These are phyloP conservation scores for Strigamia crassipes DNA, from an alignment of 2,888 invertebrate genomes.

Conservation along the genomic window DNA sequence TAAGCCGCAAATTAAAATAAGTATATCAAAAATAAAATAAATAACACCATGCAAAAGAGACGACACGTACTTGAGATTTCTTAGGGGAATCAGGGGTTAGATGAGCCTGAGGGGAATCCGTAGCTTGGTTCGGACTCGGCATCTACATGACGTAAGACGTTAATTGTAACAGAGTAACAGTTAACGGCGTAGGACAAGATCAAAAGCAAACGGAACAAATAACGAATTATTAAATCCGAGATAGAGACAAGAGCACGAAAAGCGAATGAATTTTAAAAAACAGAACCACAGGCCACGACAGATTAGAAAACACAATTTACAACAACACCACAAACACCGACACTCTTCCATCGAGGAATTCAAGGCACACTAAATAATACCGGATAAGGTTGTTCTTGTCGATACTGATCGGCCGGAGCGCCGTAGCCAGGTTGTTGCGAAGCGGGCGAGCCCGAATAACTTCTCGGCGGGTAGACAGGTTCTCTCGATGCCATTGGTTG, in stretches of 20 bases:
- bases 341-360: too few relatives aligned
- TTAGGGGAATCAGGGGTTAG: slow-evolving; percentile 47
- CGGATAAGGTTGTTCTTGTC: slow-evolving; percentile 43
- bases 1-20: slow-evolving; percentile 31
- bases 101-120: slow-evolving; percentile 44
- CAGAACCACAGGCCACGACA: neutral
- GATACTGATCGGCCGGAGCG: slow-evolving; percentile 12
- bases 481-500: slow-evolving; percentile 14
- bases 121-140: slow-evolving; percentile 34
- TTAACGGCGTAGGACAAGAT: slow-evolving; percentile 12
- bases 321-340: too few relatives aligned
- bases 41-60: slow-evolving; percentile 4
- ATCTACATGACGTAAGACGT: slow-evolving; percentile 38
- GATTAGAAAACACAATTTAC: neutral
- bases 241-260: neutral
- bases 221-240: neutral
- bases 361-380: neutral
- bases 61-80: slow-evolving; percentile 46
- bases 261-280: neutral
- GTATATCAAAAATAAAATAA: neutral
- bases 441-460: slow-evolving; percentile 27
- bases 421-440: slow-evolving; percentile 32
- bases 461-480: slow-evolving; percentile 25
- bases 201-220: neutral
- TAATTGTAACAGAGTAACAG: slow-evolving; percentile 20